phyloP scores from a whole-genome alignment of 1,140 invertebrate species.

The Aphis craccivora region DNA sequence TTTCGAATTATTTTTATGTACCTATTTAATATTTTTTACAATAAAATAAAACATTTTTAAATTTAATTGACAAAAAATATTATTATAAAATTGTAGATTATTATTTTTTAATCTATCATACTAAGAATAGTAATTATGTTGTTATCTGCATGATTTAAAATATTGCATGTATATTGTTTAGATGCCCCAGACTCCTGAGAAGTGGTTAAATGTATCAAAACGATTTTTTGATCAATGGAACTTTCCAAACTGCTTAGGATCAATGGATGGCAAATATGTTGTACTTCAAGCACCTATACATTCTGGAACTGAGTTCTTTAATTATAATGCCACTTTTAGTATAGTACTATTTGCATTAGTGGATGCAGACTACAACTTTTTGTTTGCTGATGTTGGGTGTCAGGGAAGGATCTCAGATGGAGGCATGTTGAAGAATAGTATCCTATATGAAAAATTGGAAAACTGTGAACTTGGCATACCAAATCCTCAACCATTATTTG shows the following conservation, averaged over 20 bases:
- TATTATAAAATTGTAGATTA: no score
- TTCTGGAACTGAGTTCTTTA: conserved; percentile 59
- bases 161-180: conserved; percentile 29
- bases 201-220: conserved; percentile 63
- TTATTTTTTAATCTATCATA: no score
- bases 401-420: conserved; percentile 63
- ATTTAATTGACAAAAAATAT: no score
- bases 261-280: conserved; percentile 65
- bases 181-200: conserved; percentile 61
- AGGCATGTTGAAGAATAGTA: conserved; percentile 62
- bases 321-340: conserved; percentile 59
- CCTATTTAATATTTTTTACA: no score
- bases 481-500: neutral
- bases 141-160: no score
- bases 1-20: no score
- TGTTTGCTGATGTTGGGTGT: conserved; percentile 59
- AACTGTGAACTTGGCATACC: conserved; percentile 58
- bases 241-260: conserved; percentile 63
- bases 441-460: conserved; percentile 59
- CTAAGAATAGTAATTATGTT: no score
- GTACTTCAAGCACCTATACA: conserved; percentile 63
- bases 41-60: no score
- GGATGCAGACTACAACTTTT: conserved; percentile 60
- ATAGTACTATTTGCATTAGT: conserved; percentile 60
- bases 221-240: conserved; percentile 61